Conservation (phyloP, 2,113 vertebrate genomes). For the Calyptomena viridis region DNA sequence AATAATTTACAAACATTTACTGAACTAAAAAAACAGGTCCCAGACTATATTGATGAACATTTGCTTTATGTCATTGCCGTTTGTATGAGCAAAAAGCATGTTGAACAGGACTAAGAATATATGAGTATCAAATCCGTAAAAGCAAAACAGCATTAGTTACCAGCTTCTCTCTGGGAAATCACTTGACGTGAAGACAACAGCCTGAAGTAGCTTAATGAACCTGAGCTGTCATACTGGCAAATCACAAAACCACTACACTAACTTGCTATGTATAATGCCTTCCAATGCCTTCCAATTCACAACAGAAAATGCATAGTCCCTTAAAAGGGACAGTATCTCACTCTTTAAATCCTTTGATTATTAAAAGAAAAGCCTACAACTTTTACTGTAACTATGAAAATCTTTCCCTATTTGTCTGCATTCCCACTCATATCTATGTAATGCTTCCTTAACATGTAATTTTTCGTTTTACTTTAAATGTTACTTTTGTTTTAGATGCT, state of each 20-base stretch:
- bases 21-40: not conserved
- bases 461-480: conserved; percentile 24
- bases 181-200: not conserved
- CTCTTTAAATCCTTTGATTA: not conserved
- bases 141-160: not conserved
- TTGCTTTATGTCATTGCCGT: not conserved
- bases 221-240: not conserved
- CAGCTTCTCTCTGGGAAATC: conserved; percentile 13
- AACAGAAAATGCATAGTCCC: not conserved
- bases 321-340: not conserved
- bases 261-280: not conserved
- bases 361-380: not conserved
- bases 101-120: not conserved
- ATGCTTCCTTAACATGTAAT: not conserved
- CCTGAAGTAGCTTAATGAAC: not conserved
- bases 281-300: not conserved
- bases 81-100: not conserved
- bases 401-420: not conserved
- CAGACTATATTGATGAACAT: not conserved
- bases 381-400: not conserved
- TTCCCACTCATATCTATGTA: not conserved
- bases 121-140: not conserved
- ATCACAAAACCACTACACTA: not conserved
- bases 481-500: not conserved
- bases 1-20: not conserved